phyloP scores from a whole-genome alignment of 1,140 invertebrate genomes.

The Drosophila micromelanica region DNA sequence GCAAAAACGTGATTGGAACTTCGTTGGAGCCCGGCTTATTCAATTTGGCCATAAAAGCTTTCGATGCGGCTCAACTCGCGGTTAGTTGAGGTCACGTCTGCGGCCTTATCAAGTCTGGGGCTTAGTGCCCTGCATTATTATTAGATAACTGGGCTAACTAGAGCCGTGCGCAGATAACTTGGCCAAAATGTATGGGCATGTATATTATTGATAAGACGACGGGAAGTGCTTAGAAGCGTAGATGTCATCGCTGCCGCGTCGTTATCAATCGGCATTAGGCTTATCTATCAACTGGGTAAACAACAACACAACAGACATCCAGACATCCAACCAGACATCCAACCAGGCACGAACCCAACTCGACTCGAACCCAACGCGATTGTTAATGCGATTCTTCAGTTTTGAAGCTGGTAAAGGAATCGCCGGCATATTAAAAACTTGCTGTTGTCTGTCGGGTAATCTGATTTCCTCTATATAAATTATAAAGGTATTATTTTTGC shows the following conservation, averaged over 20 bases:
- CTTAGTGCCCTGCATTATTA: conserved; percentile 19
- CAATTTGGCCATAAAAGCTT: background rate
- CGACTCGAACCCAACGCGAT: too few relatives aligned
- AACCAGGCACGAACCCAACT: background rate
- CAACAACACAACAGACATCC: background rate
- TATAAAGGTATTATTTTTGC: too few relatives aligned
- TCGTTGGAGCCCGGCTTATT: background rate
- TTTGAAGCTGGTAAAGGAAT: too few relatives aligned
- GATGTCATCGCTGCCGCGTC: background rate
- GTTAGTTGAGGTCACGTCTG: conserved; percentile 35
- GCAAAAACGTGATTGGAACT: conserved; percentile 59
- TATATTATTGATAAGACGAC: conserved; percentile 18
- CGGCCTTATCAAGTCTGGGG: conserved; percentile 21
- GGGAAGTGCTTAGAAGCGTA: conserved; percentile 27
- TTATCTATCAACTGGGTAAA: conserved; percentile 29
- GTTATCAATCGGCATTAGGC: conserved; percentile 28
- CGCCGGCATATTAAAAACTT: too few relatives aligned
- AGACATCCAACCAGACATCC: conserved; percentile 8
- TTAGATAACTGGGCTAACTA: conserved; percentile 20
- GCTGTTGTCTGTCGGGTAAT: too few relatives aligned
- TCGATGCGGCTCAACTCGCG: background rate
- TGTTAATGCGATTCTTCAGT: too few relatives aligned
- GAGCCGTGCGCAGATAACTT: conserved; percentile 27
- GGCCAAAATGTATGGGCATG: conserved; percentile 17
- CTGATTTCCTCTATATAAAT: too few relatives aligned